These are phyloP conservation scores for Hoplias malabaricus DNA, from an alignment of 2,113 vertebrate species.

Conservation along the genomic window DNA sequence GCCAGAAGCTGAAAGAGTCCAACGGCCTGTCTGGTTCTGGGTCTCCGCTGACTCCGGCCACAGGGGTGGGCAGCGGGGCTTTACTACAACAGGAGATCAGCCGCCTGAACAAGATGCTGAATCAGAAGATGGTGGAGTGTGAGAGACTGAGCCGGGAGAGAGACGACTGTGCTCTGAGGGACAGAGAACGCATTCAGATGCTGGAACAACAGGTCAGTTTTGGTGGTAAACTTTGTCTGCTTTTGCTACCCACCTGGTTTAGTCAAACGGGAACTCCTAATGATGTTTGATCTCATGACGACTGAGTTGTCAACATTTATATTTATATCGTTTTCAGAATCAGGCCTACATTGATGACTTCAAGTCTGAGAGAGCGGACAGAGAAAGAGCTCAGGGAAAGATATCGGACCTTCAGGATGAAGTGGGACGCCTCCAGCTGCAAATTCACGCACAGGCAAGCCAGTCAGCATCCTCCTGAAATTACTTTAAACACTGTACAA, in stretches of 20 bases:
- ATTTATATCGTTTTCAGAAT: slow-evolving; percentile 67
- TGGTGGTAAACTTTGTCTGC: too few species aligned
- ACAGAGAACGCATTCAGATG: slow-evolving; percentile 80
- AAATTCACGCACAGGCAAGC: slow-evolving; percentile 79
- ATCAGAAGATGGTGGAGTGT: slow-evolving; percentile 79
- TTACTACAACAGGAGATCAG: slow-evolving; percentile 83
- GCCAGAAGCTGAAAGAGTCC: slow-evolving; percentile 76
- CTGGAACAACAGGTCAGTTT: slow-evolving; percentile 93
- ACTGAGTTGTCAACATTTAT: too few species aligned
- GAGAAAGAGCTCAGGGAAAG: slow-evolving; percentile 85
- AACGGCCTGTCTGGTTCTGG: slow-evolving; percentile 50
- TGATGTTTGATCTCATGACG: too few species aligned
- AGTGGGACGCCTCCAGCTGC: slow-evolving; percentile 73
- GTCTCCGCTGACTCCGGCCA: neutral
- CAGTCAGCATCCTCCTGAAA: neutral
- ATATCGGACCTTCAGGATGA: slow-evolving; percentile 84
- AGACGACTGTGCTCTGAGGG: slow-evolving; percentile 58
- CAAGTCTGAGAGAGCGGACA: slow-evolving; percentile 83
- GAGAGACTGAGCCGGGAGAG: slow-evolving; percentile 64
- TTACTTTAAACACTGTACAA: neutral
- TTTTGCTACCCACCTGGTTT: too few species aligned
- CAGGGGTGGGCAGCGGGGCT: slow-evolving; percentile 43
- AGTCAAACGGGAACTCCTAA: too few species aligned
- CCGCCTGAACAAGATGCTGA: slow-evolving; percentile 82
- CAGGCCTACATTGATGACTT: slow-evolving; percentile 90